Conservation (phyloP, 2,113 vertebrate genomes). For the Carlito syrichta region DNA sequence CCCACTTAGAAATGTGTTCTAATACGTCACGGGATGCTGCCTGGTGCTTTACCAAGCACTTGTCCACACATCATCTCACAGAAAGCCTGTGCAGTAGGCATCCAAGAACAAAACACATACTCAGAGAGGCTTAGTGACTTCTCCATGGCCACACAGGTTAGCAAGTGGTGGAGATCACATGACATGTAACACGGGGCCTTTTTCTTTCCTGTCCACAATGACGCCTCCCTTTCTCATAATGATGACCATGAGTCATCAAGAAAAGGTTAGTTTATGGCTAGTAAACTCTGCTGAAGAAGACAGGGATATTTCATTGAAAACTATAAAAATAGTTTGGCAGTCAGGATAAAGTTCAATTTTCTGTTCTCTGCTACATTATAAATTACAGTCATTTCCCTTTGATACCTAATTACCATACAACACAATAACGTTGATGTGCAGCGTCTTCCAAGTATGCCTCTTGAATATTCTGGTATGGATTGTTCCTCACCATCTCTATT, state of each 20-base stretch:
- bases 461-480: neutral
- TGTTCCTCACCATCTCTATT: neutral
- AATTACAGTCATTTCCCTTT: neutral
- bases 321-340: constrained; percentile 4
- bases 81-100: neutral
- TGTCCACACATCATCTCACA: neutral
- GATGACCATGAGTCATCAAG: constrained; percentile 55
- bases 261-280: constrained; percentile 26
- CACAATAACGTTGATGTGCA: too few relatives aligned
- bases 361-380: neutral
- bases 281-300: neutral
- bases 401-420: neutral
- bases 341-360: constrained; percentile 33
- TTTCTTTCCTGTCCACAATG: neutral
- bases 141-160: neutral
- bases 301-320: constrained; percentile 23
- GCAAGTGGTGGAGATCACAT: rapidly evolving
- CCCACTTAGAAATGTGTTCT: neutral
- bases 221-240: neutral
- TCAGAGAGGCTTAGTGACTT: neutral
- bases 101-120: neutral
- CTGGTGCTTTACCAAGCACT: neutral
- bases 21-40: neutral
- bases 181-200: neutral
- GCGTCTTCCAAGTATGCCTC: neutral